phyloP scores from a whole-genome alignment of 2,888 invertebrate species.

The Drosophila flavopinicola region DNA sequence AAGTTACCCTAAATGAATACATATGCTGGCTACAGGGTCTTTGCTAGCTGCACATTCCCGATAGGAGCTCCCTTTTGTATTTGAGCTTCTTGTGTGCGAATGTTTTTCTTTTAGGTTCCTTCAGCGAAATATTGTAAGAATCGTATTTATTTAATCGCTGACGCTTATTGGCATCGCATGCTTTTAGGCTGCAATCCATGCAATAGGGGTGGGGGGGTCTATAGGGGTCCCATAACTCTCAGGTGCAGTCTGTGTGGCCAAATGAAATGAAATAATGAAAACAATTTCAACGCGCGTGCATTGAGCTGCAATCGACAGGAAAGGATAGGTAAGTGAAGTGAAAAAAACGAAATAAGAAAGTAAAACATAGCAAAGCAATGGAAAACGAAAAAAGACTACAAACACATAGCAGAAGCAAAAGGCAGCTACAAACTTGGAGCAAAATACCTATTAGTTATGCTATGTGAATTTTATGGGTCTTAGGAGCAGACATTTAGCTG shows the following conservation, averaged over 20 bases:
- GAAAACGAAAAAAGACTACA: not conserved
- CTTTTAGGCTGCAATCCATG: slow-evolving; percentile 15
- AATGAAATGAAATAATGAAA: slow-evolving; percentile 76
- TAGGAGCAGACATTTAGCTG: slow-evolving; percentile 8
- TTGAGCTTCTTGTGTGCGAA: slow-evolving; percentile 37
- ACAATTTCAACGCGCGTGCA: slow-evolving; percentile 68
- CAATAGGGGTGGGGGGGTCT: no score
- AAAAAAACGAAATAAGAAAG: slow-evolving; percentile 4
- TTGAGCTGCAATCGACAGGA: slow-evolving; percentile 60
- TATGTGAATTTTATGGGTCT: slow-evolving; percentile 55
- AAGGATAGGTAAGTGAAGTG: slow-evolving; percentile 1
- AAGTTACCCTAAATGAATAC: no score
- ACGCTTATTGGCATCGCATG: slow-evolving; percentile 48
- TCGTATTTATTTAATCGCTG: slow-evolving; percentile 59
- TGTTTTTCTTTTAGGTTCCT: slow-evolving; percentile 10
- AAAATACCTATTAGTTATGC: slow-evolving; percentile 65
- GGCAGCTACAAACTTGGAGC: slow-evolving; percentile 37
- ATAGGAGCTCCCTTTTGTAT: no score
- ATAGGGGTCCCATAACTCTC: slow-evolving; percentile 55
- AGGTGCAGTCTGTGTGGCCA: slow-evolving; percentile 60
- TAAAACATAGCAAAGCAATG: slow-evolving; percentile 9
- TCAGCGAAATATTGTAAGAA: not conserved
- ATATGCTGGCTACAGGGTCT: no score
- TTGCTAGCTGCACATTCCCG: no score
- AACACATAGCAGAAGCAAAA: slow-evolving; percentile 12